A percentile compares a stretch with the other conserved stretches of the same genome.
Conservation (phyloP, 2,797 vertebrate genomes). For the Gallirallus australis region DNA sequence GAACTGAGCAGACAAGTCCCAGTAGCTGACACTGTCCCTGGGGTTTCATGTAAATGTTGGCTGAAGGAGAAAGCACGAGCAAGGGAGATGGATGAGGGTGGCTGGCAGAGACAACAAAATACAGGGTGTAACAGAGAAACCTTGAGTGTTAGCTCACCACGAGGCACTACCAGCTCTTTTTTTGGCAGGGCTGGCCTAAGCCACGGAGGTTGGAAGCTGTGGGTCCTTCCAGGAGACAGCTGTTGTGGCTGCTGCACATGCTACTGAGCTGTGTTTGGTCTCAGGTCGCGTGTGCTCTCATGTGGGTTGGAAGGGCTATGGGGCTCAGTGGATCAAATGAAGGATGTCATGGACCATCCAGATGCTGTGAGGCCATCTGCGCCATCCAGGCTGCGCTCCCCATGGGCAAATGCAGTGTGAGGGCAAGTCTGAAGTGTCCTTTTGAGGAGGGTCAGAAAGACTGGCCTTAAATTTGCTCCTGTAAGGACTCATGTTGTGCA, state of each 20-base stretch:
- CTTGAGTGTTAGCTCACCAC: neutral
- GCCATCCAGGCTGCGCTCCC: neutral
- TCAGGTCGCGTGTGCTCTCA: fast-evolving
- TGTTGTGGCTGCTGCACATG: fast-evolving
- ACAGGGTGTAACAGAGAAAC: neutral
- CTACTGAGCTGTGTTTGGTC: neutral
- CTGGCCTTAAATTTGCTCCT: neutral
- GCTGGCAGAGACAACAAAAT: neutral
- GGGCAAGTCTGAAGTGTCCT: neutral
- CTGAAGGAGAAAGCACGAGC: neutral
- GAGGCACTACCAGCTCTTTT: neutral
- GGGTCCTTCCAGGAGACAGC: neutral
- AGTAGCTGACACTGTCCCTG: neutral
- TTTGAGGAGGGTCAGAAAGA: neutral
- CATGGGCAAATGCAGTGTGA: fast-evolving
- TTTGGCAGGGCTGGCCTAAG: neutral
- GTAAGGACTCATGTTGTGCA: fast-evolving
- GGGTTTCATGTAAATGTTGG: neutral
- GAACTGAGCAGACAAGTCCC: neutral
- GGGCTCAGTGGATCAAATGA: neutral
- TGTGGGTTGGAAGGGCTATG: neutral
- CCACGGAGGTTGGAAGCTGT: neutral
- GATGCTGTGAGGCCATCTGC: neutral
- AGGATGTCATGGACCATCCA: neutral
- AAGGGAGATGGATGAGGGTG: neutral